Conservation (phyloP, 2,888 invertebrate species). For the Eustalomyia histrio region DNA sequence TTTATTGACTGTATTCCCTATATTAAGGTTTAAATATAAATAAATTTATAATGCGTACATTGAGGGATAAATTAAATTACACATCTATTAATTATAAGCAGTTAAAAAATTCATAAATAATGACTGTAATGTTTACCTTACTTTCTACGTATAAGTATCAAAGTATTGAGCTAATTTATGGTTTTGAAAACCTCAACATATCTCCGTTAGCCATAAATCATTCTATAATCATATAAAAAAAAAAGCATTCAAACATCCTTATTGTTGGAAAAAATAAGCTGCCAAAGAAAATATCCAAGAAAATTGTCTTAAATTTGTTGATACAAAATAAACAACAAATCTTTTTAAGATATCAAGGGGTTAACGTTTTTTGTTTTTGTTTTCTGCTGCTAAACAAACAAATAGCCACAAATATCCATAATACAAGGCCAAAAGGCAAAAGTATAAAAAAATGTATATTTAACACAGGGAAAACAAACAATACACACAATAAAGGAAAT, state of each 20-base stretch:
- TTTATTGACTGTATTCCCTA: too few species aligned
- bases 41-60: too few species aligned
- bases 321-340: slow-evolving; percentile 12
- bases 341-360: slow-evolving; percentile 4
- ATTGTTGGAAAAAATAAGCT: slow-evolving; percentile 1
- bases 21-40: too few species aligned
- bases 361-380: slow-evolving; percentile 23
- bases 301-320: not conserved
- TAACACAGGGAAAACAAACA: slow-evolving; percentile 11
- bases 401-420: slow-evolving; percentile 21
- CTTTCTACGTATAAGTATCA: not conserved
- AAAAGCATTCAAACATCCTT: not conserved
- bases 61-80: too few species aligned
- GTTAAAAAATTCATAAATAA: not conserved
- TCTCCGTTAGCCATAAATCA: slow-evolving; percentile 27
- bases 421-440: slow-evolving; percentile 21
- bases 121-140: not conserved
- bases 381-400: not conserved
- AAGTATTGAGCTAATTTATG: slow-evolving; percentile 20
- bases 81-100: not conserved
- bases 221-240: slow-evolving; percentile 2
- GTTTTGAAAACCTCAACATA: slow-evolving; percentile 3
- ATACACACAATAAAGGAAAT: not conserved
- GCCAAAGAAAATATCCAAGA: not conserved
- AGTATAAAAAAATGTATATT: slow-evolving; percentile 20